These are phyloP conservation scores for Drosophila buzzatii DNA, from an alignment of 2,888 invertebrate genomes.

Conservation along the genomic window DNA sequence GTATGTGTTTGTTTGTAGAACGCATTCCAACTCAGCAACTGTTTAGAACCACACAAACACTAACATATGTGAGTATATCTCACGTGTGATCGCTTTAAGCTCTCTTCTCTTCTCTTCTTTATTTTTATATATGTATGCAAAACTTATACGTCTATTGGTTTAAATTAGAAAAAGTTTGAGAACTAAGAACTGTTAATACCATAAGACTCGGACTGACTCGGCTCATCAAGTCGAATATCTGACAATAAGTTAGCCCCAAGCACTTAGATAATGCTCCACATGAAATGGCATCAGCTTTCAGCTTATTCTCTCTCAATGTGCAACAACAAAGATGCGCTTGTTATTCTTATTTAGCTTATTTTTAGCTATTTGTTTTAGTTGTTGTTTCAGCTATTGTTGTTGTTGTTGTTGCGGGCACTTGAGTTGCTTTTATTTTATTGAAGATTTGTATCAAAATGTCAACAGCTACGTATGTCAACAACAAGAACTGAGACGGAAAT, in stretches of 20 bases:
- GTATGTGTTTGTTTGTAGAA: not conserved
- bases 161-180: not conserved
- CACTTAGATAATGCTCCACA: conserved; percentile 41
- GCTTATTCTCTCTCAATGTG: not conserved
- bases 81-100: not conserved
- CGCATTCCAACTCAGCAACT: no score
- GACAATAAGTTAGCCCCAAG: conserved; percentile 19
- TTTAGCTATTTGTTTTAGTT: conserved; percentile 30
- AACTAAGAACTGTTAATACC: not conserved
- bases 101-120: not conserved
- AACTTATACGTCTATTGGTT: not conserved
- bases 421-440: conserved; percentile 76
- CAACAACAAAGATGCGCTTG: conserved; percentile 19
- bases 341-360: conserved; percentile 30
- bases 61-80: not conserved
- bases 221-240: conserved; percentile 25
- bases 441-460: conserved; percentile 80
- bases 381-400: conserved; percentile 1
- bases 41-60: not conserved
- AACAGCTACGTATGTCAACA: conserved; percentile 71
- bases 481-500: conserved; percentile 24
- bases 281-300: conserved; percentile 25
- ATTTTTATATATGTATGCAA: not conserved
- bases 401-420: conserved; percentile 51
- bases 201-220: no score